Evolutionary conservation across 2,797 vertebrate genomes (phyloP).

Genomic region (Antrozous pallidus): DNA sequence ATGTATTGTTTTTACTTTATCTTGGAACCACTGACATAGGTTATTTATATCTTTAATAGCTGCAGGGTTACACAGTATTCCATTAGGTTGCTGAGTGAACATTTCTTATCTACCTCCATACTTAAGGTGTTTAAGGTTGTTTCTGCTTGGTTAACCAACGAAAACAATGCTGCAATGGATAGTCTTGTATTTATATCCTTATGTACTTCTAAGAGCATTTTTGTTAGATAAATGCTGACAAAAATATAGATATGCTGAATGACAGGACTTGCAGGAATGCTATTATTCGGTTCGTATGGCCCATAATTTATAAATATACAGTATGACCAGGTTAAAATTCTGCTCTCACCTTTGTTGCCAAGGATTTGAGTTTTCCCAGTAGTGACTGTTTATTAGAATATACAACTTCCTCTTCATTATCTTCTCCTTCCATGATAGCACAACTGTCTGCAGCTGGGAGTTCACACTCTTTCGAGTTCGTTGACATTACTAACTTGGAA

Average conservation of each 20-base stretch:
- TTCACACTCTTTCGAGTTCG: conserved; percentile 95
- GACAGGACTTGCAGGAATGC: neutral
- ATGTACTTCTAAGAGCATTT: neutral
- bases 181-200: neutral
- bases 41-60: neutral
- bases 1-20: neutral
- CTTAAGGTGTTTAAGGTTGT: neutral
- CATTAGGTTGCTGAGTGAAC: neutral
- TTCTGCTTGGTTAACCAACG: neutral
- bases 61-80: neutral
- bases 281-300: neutral
- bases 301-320: neutral
- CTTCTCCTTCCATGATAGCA: conserved; percentile 98
- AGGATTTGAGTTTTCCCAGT: conserved; percentile 94
- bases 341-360: conserved; percentile 93
- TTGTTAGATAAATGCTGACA: neutral
- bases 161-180: neutral
- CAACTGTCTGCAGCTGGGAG: conserved; percentile 97
- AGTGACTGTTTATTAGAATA: conserved; percentile 95
- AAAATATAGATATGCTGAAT: neutral
- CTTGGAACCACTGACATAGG: neutral
- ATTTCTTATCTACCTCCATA: neutral
- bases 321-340: conserved; percentile 37
- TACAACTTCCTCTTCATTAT: conserved; percentile 95
- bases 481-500: conserved; percentile 95